phyloP scores from a whole-genome alignment of 2,113 vertebrate genomes.

The Sinocyclocheilus grahami region DNA sequence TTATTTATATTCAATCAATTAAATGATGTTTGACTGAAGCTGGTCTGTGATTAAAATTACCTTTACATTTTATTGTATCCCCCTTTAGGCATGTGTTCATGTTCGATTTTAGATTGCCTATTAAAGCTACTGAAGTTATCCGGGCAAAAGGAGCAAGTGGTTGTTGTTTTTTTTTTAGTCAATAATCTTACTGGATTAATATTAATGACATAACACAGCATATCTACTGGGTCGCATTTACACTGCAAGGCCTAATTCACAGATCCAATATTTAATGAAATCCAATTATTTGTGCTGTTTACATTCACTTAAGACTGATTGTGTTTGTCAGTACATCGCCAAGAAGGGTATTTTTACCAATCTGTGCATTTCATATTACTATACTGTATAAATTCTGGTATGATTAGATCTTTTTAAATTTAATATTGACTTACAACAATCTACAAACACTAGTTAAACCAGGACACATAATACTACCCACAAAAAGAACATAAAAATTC shows the following conservation, averaged over 20 bases:
- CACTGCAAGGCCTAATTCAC: not conserved
- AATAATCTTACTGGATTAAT: not conserved
- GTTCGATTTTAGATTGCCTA: not conserved
- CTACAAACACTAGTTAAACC: not conserved
- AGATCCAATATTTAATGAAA: not conserved
- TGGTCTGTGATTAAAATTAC: no score
- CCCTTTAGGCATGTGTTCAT: not conserved
- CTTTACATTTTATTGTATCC: no score
- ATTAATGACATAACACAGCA: not conserved
- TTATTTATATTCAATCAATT: no score
- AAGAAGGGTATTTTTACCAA: not conserved
- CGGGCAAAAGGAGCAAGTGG: not conserved
- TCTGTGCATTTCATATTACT: not conserved
- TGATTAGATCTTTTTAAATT: not conserved
- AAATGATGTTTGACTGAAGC: no score
- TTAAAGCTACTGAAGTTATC: not conserved
- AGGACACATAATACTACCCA: not conserved
- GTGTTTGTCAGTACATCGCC: not conserved
- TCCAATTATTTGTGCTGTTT: not conserved
- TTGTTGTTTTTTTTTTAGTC: not conserved
- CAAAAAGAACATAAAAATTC: not conserved
- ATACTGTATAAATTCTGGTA: not conserved
- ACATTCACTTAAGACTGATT: not conserved
- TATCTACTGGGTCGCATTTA: not conserved
- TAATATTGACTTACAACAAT: not conserved